A percentile compares a stretch with the other conserved stretches of the same genome.
Conservation (phyloP, 2,113 vertebrate species). For the Cardinalis cardinalis region DNA sequence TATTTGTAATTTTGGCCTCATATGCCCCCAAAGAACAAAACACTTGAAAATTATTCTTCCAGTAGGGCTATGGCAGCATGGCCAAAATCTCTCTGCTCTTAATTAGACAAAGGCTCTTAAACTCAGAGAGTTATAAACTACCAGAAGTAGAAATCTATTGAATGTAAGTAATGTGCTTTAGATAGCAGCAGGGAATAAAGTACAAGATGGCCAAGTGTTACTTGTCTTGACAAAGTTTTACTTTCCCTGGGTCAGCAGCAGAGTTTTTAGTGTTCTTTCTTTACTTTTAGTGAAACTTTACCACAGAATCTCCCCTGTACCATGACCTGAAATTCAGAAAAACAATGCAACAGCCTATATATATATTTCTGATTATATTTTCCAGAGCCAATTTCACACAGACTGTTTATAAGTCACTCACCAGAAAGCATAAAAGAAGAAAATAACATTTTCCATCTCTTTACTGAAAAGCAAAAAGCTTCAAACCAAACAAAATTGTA, state of each 20-base stretch:
- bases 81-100: constrained; percentile 28
- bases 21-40: not conserved
- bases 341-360: not conserved
- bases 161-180: constrained; percentile 29
- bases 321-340: constrained; percentile 2
- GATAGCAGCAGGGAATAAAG: constrained; percentile 16
- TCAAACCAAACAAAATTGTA: not conserved
- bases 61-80: not conserved
- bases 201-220: not conserved
- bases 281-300: constrained; percentile 13
- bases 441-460: not conserved
- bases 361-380: constrained; percentile 16
- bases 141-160: constrained; percentile 31
- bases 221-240: not conserved
- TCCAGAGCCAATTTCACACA: constrained; percentile 5
- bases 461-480: not conserved
- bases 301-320: not conserved
- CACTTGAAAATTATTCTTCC: not conserved
- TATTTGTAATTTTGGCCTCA: not conserved
- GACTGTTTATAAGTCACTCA: not conserved
- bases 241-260: not conserved
- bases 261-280: not conserved
- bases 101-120: constrained; percentile 51
- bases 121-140: not conserved
- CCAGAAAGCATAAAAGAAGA: constrained; percentile 9